phyloP scores from a whole-genome alignment of 1,140 invertebrate genomes.

The Colletes gigas region DNA sequence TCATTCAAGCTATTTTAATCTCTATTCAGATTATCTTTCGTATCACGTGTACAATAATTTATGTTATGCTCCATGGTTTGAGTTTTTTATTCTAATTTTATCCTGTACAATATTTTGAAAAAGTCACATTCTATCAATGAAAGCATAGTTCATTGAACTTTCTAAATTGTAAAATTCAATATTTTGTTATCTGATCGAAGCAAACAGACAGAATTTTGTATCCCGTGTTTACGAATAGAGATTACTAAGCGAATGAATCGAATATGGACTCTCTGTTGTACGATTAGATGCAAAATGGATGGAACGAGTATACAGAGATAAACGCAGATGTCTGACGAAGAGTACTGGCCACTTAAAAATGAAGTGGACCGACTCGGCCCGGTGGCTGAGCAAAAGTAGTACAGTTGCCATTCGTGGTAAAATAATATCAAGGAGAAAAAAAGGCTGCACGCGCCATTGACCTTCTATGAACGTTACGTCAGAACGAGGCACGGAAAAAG shows the following conservation, averaged over 20 bases:
- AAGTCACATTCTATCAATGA: too few relatives aligned
- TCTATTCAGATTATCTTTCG: too few relatives aligned
- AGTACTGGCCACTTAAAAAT: slow-evolving; percentile 70
- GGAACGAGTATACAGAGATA: slow-evolving; percentile 10
- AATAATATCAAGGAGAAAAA: slow-evolving; percentile 75
- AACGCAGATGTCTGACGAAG: slow-evolving; percentile 72
- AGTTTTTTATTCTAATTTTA: too few relatives aligned
- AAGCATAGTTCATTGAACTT: too few relatives aligned
- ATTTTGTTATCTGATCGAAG: too few relatives aligned
- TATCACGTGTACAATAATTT: too few relatives aligned
- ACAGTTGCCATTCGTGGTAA: slow-evolving; percentile 76
- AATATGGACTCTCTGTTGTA: neutral
- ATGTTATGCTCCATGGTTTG: too few relatives aligned
- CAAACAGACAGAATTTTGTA: too few relatives aligned
- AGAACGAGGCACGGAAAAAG: neutral
- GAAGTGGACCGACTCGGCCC: slow-evolving; percentile 71
- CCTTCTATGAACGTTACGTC: slow-evolving; percentile 57
- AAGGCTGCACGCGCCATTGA: slow-evolving; percentile 71
- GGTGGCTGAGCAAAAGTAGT: slow-evolving; percentile 69
- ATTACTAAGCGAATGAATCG: neutral
- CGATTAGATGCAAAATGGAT: neutral
- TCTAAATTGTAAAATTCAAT: too few relatives aligned
- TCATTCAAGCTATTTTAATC: too few relatives aligned
- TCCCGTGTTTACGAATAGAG: neutral
- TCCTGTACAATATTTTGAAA: too few relatives aligned